Evolutionary conservation across 1,140 invertebrate genomes (phyloP).

Genomic region (Forficula auricularia): DNA sequence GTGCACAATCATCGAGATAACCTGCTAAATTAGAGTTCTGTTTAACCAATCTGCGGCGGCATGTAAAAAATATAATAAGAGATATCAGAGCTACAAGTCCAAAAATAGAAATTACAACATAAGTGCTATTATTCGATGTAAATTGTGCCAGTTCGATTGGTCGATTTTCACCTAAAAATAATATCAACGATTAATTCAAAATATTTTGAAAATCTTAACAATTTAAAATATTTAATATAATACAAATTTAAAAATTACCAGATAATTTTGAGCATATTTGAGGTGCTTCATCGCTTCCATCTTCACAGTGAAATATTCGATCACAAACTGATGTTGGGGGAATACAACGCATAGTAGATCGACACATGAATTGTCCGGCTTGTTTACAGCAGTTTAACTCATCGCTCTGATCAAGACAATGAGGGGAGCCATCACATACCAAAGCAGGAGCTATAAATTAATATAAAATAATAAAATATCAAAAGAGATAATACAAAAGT

Average conservation of each 20-base stretch:
- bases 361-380: constrained; percentile 41
- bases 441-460: constrained; percentile 25
- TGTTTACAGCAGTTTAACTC: constrained; percentile 38
- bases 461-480: constrained; percentile 9
- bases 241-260: no score
- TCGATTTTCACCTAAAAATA: no score
- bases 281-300: constrained; percentile 49
- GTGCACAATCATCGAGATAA: constrained; percentile 33
- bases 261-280: constrained; percentile 20
- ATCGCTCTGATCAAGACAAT: constrained; percentile 51
- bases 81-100: no score
- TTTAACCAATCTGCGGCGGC: no score
- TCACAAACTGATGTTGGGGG: constrained; percentile 38
- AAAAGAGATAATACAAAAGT: constrained; percentile 11
- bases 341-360: constrained; percentile 35
- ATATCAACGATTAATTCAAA: no score
- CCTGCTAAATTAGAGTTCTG: constrained; percentile 1
- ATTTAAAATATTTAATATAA: no score
- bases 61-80: no score
- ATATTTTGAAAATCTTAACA: no score
- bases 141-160: no score
- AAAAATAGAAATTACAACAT: no score
- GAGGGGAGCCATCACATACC: constrained; percentile 52
- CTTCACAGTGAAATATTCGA: constrained; percentile 49
- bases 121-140: no score